phyloP scores from a whole-genome alignment of 1,140 invertebrate species.

The Bombus consobrinus region DNA sequence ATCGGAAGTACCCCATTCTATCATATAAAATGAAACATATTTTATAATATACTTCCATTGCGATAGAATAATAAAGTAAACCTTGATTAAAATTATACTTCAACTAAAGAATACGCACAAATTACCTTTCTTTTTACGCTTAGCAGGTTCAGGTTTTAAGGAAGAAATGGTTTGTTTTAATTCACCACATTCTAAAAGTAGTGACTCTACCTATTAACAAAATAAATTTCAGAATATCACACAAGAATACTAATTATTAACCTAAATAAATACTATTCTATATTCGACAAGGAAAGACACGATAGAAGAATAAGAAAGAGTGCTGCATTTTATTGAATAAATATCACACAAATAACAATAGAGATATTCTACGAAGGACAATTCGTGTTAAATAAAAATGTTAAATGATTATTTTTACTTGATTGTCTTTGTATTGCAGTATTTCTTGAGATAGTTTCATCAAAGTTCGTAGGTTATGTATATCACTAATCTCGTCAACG shows the following conservation, averaged over 20 bases:
- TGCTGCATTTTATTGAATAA: background rate
- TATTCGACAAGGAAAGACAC: background rate
- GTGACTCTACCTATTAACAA: constrained; percentile 80
- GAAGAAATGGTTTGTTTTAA: constrained; percentile 76
- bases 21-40: constrained; percentile 25
- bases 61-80: background rate
- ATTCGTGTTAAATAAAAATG: background rate
- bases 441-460: constrained; percentile 86
- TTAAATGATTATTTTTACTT: constrained; percentile 79
- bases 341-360: background rate
- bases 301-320: background rate
- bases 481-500: constrained; percentile 83
- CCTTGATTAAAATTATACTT: background rate
- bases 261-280: background rate
- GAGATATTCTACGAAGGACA: background rate
- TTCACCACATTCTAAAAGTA: constrained; percentile 82
- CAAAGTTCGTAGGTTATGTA: constrained; percentile 83
- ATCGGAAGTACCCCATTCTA: constrained; percentile 32
- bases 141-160: constrained; percentile 71
- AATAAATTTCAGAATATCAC: constrained; percentile 8
- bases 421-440: constrained; percentile 86
- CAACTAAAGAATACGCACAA: background rate
- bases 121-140: constrained; percentile 62
- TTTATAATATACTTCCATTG: constrained; percentile 43
- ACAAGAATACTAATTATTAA: background rate